These are phyloP conservation scores for Leptocoma aspasia DNA, from an alignment of 2,113 vertebrate genomes.

Conservation along the genomic window DNA sequence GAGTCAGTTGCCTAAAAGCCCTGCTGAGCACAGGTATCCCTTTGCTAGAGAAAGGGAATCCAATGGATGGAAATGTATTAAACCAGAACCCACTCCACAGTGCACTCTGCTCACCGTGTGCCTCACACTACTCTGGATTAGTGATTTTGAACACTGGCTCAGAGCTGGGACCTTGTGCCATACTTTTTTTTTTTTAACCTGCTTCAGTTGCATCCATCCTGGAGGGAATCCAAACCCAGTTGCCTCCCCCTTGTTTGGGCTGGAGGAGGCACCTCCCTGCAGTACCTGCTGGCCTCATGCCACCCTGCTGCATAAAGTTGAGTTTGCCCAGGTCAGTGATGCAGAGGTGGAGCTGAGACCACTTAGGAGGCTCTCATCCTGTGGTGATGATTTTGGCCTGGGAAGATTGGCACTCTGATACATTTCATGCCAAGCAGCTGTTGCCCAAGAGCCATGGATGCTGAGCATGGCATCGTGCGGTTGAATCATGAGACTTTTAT, in stretches of 20 bases:
- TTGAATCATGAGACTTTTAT: background rate
- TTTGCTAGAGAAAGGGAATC: background rate
- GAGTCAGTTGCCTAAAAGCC: background rate
- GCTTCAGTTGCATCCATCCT: background rate
- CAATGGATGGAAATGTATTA: fast-evolving
- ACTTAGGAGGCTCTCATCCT: fast-evolving
- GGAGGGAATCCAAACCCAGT: background rate
- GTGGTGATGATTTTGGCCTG: background rate
- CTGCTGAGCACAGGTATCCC: background rate
- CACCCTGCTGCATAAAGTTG: background rate
- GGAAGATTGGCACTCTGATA: background rate
- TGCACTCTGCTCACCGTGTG: background rate
- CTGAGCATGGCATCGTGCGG: background rate
- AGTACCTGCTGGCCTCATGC: background rate
- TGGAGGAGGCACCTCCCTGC: background rate
- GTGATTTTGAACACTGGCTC: background rate
- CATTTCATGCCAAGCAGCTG: background rate
- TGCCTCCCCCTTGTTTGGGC: background rate
- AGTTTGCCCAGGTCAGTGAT: background rate
- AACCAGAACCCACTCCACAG: too few species aligned
- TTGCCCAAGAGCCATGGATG: background rate
- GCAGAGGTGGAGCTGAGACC: background rate
- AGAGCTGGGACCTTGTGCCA: background rate
- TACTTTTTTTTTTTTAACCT: background rate
- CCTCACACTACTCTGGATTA: background rate